A percentile compares a stretch with the other conserved stretches of the same genome.
Conservation (phyloP, 2,113 vertebrate genomes). For the Rhizomys pruinosus region DNA sequence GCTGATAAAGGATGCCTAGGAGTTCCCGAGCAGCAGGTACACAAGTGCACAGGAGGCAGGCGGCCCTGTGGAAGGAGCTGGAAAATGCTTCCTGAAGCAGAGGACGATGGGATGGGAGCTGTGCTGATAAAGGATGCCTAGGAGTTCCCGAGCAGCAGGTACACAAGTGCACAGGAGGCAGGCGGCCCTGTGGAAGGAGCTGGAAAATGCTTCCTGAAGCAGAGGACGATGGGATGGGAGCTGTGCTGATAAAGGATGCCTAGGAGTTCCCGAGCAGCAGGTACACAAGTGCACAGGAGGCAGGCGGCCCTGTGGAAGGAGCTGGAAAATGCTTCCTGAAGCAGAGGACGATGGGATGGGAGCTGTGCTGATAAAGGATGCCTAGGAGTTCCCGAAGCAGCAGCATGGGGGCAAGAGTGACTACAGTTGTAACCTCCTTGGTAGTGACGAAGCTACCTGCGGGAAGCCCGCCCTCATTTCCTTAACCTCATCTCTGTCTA, state of each 20-base stretch:
- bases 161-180: not conserved
- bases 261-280: conserved; percentile 24
- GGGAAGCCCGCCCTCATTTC: not conserved
- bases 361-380: not conserved
- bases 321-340: not conserved
- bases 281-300: not conserved
- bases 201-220: not conserved
- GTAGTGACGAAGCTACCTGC: not conserved
- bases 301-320: not conserved
- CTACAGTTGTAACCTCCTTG: not conserved
- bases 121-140: too few relatives aligned
- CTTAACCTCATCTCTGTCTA: conserved; percentile 49
- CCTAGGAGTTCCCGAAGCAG: not conserved
- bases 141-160: too few relatives aligned
- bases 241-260: not conserved
- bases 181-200: not conserved
- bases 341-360: conserved; percentile 3
- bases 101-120: too few relatives aligned
- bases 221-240: conserved; percentile 13
- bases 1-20: too few relatives aligned
- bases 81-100: too few relatives aligned
- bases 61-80: too few relatives aligned
- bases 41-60: too few relatives aligned
- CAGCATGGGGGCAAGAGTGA: not conserved
- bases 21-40: too few relatives aligned